Conservation (phyloP, 2,113 vertebrate genomes). For the Pyxicephalus adspersus region DNA sequence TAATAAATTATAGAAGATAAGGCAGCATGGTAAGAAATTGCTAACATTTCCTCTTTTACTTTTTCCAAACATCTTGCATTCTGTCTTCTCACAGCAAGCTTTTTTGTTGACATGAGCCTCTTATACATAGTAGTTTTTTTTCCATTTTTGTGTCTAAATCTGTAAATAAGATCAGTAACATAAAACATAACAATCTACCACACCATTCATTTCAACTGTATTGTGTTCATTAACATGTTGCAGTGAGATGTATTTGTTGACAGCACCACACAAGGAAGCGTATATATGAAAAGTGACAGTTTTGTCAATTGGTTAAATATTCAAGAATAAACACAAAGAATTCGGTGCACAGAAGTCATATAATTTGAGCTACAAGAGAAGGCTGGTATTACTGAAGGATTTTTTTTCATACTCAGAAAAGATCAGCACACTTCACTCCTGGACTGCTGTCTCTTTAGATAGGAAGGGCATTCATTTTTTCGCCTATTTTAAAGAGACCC, state of each 20-base stretch:
- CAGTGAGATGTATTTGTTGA: not conserved
- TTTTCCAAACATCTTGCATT: slow-evolving; percentile 40
- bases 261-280: not conserved
- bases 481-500: too few species aligned
- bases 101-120: slow-evolving; percentile 9
- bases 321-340: not conserved
- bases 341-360: not conserved
- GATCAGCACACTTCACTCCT: too few species aligned
- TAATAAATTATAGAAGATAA: slow-evolving; percentile 47
- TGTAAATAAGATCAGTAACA: slow-evolving; percentile 18
- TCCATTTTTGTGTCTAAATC: slow-evolving; percentile 21
- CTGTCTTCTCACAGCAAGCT: not conserved
- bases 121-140: not conserved
- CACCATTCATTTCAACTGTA: not conserved
- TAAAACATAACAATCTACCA: slow-evolving; percentile 3
- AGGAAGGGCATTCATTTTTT: too few species aligned
- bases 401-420: too few species aligned
- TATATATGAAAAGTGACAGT: not conserved
- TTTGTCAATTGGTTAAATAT: slow-evolving; percentile 1
- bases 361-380: not conserved
- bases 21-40: slow-evolving; percentile 28
- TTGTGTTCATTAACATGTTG: slow-evolving; percentile 8
- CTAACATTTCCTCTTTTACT: slow-evolving; percentile 25
- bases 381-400: too few species aligned
- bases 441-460: too few species aligned